phyloP scores from a whole-genome alignment of 2,797 vertebrate species.

The Tadarida brasiliensis region DNA sequence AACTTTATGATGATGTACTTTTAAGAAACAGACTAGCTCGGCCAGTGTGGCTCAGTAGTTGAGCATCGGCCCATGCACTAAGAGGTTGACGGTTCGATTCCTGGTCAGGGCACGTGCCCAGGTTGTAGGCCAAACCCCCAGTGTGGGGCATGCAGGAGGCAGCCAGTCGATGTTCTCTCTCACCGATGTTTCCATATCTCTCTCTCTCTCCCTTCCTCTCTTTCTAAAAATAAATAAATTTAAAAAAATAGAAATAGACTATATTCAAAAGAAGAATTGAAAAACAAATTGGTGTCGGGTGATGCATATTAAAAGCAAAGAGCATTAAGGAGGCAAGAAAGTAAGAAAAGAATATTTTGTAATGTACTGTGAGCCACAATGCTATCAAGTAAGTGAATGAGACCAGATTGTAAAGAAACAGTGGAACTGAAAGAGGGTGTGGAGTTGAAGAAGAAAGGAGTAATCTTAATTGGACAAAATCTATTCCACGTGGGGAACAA shows the following conservation, averaged over 20 bases:
- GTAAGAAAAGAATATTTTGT: background rate
- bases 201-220: too few species aligned
- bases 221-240: too few species aligned
- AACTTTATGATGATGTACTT: conserved; percentile 25
- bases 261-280: conserved; percentile 37
- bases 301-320: background rate
- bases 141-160: too few species aligned
- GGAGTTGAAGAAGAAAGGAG: background rate
- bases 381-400: background rate
- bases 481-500: background rate
- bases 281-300: background rate
- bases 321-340: background rate
- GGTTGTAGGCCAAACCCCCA: too few species aligned
- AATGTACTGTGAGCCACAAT: background rate
- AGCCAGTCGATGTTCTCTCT: too few species aligned
- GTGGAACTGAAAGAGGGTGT: background rate
- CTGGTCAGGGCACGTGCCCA: too few species aligned
- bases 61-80: too few species aligned
- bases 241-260: background rate
- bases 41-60: too few species aligned
- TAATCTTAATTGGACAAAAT: background rate
- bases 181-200: too few species aligned
- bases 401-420: background rate
- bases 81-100: too few species aligned
- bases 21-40: background rate